Percentiles rank a stretch among this genome's conserved stretches.
Conservation (phyloP, 2,888 invertebrate species). For the Watsonalla cultraria region DNA sequence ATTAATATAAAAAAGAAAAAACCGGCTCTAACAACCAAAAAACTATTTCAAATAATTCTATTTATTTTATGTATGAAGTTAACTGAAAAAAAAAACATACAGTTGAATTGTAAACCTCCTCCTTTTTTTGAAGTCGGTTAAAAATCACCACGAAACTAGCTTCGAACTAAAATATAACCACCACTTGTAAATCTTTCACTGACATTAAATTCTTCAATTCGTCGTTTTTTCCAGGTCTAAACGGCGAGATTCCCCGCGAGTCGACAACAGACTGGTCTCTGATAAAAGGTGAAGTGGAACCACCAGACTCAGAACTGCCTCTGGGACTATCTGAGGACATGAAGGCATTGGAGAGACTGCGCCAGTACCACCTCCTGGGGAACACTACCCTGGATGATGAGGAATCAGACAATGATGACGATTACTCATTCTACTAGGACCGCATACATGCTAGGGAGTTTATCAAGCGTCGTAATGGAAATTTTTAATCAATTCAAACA, state of each 20-base stretch:
- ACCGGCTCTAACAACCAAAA: no score
- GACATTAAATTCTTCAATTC: no score
- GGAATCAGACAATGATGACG: constrained; percentile 52
- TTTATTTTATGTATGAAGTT: no score
- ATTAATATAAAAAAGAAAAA: no score
- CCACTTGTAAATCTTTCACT: no score
- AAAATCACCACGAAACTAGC: no score
- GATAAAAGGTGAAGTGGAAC: constrained; percentile 41
- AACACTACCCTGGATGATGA: constrained; percentile 47
- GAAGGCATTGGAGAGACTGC: constrained; percentile 50
- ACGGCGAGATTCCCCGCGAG: constrained; percentile 49
- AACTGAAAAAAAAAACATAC: no score
- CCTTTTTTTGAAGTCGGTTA: no score
- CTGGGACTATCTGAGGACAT: constrained; percentile 40
- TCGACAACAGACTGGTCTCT: constrained; percentile 55
- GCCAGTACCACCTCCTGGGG: constrained; percentile 52
- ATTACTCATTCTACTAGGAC: constrained; percentile 60
- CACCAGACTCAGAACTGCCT: constrained; percentile 37
- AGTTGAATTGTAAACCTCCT: no score
- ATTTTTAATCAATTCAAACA: constrained; percentile 7
- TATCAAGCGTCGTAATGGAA: not conserved
- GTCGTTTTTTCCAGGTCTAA: constrained; percentile 37
- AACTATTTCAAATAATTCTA: no score
- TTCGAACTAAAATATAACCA: no score
- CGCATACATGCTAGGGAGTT: constrained; percentile 22